Base-by-base conservation (phyloP, 2,797 vertebrate genomes). In the Rhyacichthys aspro region DNA sequence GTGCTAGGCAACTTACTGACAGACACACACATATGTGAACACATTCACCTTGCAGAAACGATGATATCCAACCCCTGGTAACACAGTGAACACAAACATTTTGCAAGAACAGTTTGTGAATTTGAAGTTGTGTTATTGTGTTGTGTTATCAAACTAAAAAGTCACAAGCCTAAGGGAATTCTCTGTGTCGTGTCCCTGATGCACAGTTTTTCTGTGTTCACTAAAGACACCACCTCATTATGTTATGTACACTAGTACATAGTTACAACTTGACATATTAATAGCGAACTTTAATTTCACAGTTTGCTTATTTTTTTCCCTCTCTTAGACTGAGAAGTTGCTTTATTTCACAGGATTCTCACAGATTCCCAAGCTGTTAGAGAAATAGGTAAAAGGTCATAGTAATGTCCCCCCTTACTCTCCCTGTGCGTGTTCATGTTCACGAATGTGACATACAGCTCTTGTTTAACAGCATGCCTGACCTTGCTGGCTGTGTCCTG, bases 321-420 rank as follows among this genome's bases (percentile, higher is more conserved):
- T 28, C 46, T 53, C 43, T 7, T 11, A 37, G 33, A 8, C 36
- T 50, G 28, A 63, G 47, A 63, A 60, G 44, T 32, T 23, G 49
- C 17, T 41, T 17, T 55, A 19, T 45, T 72, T 81, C 14, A 12
- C 43, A 58, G 16, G 47, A 82, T 77, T 83, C 75, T 66, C 71
- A 72, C 65, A 77, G 67, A 68, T 82, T 72, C 44, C 44, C 42
- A 41, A 65, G 68, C 61, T 43, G 55, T 72, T 70, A 55, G 48
- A 68, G 52, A 85, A 87, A 65, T 81, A 60, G 83, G 89, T 59
- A 73, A 90, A 79, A 83, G 86, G 76, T 88, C 67, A 88, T 14
- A 38, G 33, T 43, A 19, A 11, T 59, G 59, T 49, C 52, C 47
- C 48, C n/a, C 34, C 33, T 53, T 8, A 48, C 41, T 36, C 41